Conservation (phyloP, 2,113 vertebrate species). For the Crotalus viridis region DNA sequence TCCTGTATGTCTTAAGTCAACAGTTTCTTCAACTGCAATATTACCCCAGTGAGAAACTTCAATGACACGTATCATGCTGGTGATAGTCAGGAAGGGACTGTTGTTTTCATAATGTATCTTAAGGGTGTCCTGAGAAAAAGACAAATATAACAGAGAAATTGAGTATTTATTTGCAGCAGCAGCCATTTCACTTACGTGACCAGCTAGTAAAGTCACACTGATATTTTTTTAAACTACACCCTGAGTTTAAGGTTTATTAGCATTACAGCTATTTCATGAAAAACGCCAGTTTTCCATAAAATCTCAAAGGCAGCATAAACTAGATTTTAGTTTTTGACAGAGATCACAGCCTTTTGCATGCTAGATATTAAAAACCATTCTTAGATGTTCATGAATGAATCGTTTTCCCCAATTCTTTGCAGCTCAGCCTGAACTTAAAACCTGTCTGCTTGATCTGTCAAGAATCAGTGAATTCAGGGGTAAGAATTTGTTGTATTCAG, state of each 20-base stretch:
- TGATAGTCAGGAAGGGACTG: slow-evolving; percentile 92
- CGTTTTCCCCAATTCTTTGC: background rate
- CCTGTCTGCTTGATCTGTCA: too few species aligned
- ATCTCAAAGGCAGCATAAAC: background rate
- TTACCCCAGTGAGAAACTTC: slow-evolving; percentile 99
- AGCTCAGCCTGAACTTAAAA: too few species aligned
- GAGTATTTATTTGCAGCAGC: background rate
- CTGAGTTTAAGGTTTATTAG: background rate
- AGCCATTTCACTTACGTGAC: background rate
- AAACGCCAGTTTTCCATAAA: background rate
- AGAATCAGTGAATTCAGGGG: too few species aligned
- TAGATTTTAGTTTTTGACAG: background rate
- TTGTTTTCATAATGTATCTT: slow-evolving; percentile 99
- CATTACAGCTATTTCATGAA: background rate
- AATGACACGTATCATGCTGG: slow-evolving; percentile 88
- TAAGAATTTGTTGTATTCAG: too few species aligned
- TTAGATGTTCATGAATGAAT: background rate
- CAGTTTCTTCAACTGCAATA: slow-evolving; percentile 93
- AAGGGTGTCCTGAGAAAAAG: slow-evolving; percentile 78
- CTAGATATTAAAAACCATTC: background rate
- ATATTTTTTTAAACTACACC: background rate
- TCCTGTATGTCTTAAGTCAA: slow-evolving; percentile 94
- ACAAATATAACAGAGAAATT: background rate
- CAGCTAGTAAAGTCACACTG: background rate
- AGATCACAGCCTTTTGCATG: background rate